Evolutionary conservation across 2,888 invertebrate genomes (phyloP), one percentile per base, ranked within the genome.

Genomic region (Phengaris alcon): DNA sequence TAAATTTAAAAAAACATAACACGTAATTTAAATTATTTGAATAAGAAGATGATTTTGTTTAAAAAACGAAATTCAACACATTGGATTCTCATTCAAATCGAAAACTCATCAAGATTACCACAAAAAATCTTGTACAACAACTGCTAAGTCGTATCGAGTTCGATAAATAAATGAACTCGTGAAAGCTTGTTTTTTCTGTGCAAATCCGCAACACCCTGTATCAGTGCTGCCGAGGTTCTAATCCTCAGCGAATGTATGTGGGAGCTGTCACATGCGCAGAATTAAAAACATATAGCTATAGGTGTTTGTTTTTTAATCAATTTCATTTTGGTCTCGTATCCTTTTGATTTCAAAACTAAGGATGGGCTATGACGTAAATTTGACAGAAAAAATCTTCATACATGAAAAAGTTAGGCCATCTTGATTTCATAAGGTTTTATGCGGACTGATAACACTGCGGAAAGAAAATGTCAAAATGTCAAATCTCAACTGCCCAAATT

Each of bases 241-340:
- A 91, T 90, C 91, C 88, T 69, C 84, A 84, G 74, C 85, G 90
- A 91, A 91, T 92, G 90, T 91, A 92, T 92, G 92, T 92, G 92
- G 82, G 92, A 93, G 87, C 81, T 81, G 79, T 80, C 86, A 83
- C 86, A 85, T 85, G 89, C 83, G 84, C 70, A 83, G 85, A 87
- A 89, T 89, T 90, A 88, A 87, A 88, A 89, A 87, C 81, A 80
- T 79, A 72, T 72, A 72, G 52, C 52, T 54, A 52, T 51, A 52
- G 51, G 10, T 72, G 72, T 72, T 72, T 54, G 54, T 72, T 72
- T 72, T 72, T 72, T 51, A 70, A 54, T 72, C 72, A 52, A 72
- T 72, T 54, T 54, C 35, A 15, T 72, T 70, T 46, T 68, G n/a
- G 15, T 64, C 13, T 44, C 22, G 12, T 64, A 6, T 64, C 35